phyloP scores from a whole-genome alignment of 2,888 invertebrate genomes.

The Andrena bicolor region DNA sequence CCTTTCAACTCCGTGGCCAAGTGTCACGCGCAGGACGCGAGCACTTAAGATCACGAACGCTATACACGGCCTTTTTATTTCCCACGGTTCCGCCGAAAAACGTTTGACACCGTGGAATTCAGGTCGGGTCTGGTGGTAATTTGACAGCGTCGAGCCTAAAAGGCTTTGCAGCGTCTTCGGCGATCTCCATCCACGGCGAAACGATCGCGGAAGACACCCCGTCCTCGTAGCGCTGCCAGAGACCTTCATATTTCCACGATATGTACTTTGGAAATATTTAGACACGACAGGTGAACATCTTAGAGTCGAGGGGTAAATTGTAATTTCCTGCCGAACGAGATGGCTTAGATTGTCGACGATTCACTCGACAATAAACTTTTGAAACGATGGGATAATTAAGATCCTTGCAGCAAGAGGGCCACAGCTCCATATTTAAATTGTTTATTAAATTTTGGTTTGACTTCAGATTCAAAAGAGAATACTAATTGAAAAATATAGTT shows the following conservation, averaged over 20 bases:
- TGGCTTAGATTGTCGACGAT: background rate
- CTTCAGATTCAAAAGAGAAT: no score
- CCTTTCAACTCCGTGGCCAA: slow-evolving; percentile 50
- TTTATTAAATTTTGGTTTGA: no score
- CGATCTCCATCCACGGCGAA: slow-evolving; percentile 45
- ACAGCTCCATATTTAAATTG: no score
- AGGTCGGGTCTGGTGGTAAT: slow-evolving; percentile 62
- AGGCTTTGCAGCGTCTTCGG: slow-evolving; percentile 60
- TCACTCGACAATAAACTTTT: background rate
- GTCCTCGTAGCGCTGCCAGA: slow-evolving; percentile 23
- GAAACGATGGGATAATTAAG: no score
- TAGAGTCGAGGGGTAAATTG: background rate
- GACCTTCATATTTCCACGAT: slow-evolving; percentile 31
- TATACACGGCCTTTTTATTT: slow-evolving; percentile 49
- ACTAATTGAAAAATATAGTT: no score
- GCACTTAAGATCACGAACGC: slow-evolving; percentile 62
- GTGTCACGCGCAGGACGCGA: slow-evolving; percentile 59
- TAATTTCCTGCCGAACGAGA: background rate
- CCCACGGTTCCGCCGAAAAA: slow-evolving; percentile 44
- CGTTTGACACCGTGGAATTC: slow-evolving; percentile 52
- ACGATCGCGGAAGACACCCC: slow-evolving; percentile 44
- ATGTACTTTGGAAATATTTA: slow-evolving; percentile 31
- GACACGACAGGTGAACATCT: slow-evolving; percentile 8
- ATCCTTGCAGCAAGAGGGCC: no score
- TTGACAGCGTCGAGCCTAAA: slow-evolving; percentile 64